These are phyloP conservation scores for Chelonoidis abingdonii DNA, from an alignment of 2,113 vertebrate species.

Conservation along the genomic window DNA sequence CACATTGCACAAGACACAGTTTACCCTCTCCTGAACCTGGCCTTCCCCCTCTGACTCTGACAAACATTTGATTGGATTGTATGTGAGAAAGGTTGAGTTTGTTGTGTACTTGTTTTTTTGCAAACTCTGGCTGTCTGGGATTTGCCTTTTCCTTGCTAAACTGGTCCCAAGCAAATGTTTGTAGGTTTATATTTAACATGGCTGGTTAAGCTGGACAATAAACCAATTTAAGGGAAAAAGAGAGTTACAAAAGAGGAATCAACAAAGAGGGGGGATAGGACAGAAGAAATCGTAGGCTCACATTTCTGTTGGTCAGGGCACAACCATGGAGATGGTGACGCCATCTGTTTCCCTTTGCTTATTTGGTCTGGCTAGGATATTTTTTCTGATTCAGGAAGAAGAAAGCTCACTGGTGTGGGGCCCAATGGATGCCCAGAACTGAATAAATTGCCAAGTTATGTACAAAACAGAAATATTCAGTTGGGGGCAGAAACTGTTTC, in stretches of 20 bases:
- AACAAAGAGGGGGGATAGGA: background rate
- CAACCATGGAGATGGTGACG: background rate
- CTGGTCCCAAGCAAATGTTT: background rate
- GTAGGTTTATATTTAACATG: background rate
- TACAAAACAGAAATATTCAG: rapidly evolving
- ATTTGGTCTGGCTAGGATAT: background rate
- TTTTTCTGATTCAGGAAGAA: background rate
- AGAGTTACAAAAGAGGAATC: background rate
- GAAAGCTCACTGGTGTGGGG: background rate
- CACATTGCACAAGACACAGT: background rate
- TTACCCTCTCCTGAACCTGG: background rate
- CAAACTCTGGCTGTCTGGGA: background rate
- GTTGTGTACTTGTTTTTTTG: background rate
- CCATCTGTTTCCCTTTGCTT: background rate
- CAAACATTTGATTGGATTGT: background rate
- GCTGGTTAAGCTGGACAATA: background rate
- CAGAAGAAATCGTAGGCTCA: background rate
- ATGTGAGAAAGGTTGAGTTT: background rate
- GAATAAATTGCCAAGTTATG: background rate
- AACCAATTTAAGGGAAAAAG: background rate
- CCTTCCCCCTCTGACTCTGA: background rate
- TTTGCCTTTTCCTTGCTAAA: background rate
- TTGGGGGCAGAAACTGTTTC: background rate
- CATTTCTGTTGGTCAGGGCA: background rate
- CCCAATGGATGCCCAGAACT: background rate